Evolutionary conservation across 2,797 vertebrate genomes (phyloP).

Genomic region (Gallinago nigripennis): DNA sequence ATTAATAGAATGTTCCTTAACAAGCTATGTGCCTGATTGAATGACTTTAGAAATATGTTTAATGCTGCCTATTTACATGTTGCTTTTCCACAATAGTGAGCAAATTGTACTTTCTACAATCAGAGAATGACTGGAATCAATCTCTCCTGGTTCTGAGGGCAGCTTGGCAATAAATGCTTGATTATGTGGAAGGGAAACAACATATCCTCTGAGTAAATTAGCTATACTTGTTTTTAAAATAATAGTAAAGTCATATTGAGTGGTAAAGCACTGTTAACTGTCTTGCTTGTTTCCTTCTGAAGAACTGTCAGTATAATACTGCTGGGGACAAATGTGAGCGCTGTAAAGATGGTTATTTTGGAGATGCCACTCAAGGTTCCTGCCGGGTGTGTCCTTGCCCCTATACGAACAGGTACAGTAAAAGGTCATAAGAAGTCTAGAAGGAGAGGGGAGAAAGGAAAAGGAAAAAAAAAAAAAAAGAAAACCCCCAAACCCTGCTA

Average conservation of each 20-base stretch:
- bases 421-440: background rate
- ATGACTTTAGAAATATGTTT: background rate
- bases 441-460: background rate
- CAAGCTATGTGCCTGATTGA: background rate
- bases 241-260: background rate
- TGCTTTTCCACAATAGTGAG: background rate
- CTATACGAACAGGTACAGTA: slow-evolving; percentile 85
- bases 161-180: background rate
- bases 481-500: background rate
- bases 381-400: slow-evolving; percentile 90
- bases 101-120: background rate
- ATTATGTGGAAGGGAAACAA: background rate
- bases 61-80: background rate
- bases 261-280: background rate
- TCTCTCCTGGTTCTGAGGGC: background rate
- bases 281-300: slow-evolving; percentile 41
- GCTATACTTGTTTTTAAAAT: background rate
- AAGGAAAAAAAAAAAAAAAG: background rate
- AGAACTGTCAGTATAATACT: slow-evolving; percentile 91
- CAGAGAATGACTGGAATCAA: background rate
- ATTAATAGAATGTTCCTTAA: background rate
- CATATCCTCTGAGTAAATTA: background rate
- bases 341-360: slow-evolving; percentile 90
- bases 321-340: slow-evolving; percentile 89
- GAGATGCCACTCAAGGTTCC: slow-evolving; percentile 77